Evolutionary conservation across 2,888 invertebrate species (phyloP).

Genomic region (Thalpophila matura): DNA sequence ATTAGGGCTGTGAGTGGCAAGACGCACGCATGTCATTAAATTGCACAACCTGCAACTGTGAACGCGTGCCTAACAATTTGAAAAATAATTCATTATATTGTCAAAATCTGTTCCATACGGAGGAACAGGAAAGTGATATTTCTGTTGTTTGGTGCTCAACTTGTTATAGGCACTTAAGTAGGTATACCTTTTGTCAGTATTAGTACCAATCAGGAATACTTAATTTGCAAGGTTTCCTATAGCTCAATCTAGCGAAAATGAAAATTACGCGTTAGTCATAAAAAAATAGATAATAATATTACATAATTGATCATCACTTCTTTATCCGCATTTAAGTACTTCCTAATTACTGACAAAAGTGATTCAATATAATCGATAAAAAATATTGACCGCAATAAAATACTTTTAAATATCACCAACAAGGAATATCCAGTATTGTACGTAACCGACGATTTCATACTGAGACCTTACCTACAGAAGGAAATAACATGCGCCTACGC

Average conservation of each 20-base stretch:
- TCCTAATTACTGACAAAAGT: background rate
- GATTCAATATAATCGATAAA: slow-evolving; percentile 4
- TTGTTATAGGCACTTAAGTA: no score
- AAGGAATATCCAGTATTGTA: slow-evolving; percentile 47
- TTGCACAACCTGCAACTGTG: background rate
- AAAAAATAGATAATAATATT: no score
- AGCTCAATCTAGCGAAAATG: no score
- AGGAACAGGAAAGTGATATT: no score
- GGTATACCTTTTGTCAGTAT: background rate
- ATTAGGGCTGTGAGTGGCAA: background rate
- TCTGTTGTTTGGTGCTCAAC: background rate
- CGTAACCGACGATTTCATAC: slow-evolving; percentile 15
- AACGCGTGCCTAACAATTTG: slow-evolving; percentile 1
- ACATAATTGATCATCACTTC: background rate
- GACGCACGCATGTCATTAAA: slow-evolving; percentile 1
- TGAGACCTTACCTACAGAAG: slow-evolving; percentile 51
- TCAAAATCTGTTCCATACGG: background rate
- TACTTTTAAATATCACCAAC: slow-evolving; percentile 41
- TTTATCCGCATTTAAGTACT: background rate
- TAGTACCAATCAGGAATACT: no score
- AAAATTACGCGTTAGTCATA: no score
- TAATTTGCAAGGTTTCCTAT: no score
- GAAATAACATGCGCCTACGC: slow-evolving; percentile 51
- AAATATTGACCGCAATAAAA: slow-evolving; percentile 23
- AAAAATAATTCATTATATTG: background rate